Evolutionary conservation across 1,140 invertebrate genomes (phyloP).

Genomic region (Drosophila grimshawi): DNA sequence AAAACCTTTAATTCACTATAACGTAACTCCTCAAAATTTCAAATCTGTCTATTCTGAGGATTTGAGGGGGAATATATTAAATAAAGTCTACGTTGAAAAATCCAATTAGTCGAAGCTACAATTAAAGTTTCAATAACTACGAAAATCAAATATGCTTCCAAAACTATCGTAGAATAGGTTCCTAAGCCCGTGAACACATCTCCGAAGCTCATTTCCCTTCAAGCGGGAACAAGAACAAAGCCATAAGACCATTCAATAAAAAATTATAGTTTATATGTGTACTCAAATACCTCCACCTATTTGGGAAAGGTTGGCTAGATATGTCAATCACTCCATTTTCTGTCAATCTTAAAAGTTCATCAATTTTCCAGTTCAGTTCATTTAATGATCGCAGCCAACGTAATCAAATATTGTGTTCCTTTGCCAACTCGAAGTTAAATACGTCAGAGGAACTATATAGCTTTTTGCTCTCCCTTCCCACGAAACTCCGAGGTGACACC

Average conservation of each 20-base stretch:
- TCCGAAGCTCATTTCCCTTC: neutral
- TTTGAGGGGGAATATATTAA: conserved; percentile 4
- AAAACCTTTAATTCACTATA: conserved; percentile 21
- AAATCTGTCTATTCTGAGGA: neutral
- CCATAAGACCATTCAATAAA: conserved; percentile 8
- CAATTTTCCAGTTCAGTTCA: neutral
- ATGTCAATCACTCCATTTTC: conserved; percentile 3
- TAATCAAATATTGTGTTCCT: conserved; percentile 11
- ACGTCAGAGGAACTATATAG: neutral
- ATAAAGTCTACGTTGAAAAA: neutral
- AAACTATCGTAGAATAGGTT: conserved; percentile 1
- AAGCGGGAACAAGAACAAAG: conserved; percentile 26
- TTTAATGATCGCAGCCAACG: neutral
- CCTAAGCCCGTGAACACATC: neutral
- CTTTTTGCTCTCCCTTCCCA: neutral
- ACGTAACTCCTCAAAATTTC: conserved; percentile 34
- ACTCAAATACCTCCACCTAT: too few species aligned
- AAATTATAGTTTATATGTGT: neutral
- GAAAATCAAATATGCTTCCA: conserved; percentile 25
- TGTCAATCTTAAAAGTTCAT: neutral
- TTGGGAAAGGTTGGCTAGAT: neutral
- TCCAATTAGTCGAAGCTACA: neutral
- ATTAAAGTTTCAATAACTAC: conserved; percentile 26
- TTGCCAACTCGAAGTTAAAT: conserved; percentile 2
- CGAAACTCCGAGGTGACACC: too few species aligned